Evolutionary conservation across 1,140 invertebrate species (phyloP).

Genomic region (Metaphire vulgaris): DNA sequence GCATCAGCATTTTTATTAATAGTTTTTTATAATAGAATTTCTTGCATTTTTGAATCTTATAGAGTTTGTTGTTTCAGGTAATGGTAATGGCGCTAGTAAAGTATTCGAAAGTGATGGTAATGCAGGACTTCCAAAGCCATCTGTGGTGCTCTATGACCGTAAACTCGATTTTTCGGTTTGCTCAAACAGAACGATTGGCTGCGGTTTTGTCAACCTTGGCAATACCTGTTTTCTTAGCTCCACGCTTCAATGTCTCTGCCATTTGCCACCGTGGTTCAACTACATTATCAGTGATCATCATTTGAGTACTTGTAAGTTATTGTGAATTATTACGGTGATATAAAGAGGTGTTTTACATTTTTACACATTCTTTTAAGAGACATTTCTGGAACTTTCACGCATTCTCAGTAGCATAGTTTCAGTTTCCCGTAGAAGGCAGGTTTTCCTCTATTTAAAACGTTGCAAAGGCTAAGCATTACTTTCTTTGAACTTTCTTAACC

Average conservation of each 20-base stretch:
- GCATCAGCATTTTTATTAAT: neutral
- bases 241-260: neutral
- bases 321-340: too few relatives aligned
- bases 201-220: neutral
- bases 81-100: neutral
- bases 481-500: too few relatives aligned
- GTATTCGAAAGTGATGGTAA: neutral
- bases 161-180: neutral
- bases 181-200: neutral
- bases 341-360: too few relatives aligned
- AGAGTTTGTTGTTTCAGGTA: neutral
- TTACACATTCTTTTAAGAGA: too few relatives aligned
- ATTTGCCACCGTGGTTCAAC: neutral
- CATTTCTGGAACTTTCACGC: too few relatives aligned
- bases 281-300: neutral
- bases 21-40: neutral
- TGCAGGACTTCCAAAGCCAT: neutral
- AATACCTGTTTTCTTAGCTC: neutral
- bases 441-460: too few relatives aligned
- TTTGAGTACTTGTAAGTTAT: neutral
- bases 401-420: too few relatives aligned
- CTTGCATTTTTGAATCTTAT: neutral
- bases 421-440: too few relatives aligned
- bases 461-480: too few relatives aligned
- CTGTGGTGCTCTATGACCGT: neutral